Percentiles rank a stretch among this genome's conserved stretches.
phyloP scores from a whole-genome alignment of 2,797 vertebrate genomes.

The Tamandua tetradactyla region DNA sequence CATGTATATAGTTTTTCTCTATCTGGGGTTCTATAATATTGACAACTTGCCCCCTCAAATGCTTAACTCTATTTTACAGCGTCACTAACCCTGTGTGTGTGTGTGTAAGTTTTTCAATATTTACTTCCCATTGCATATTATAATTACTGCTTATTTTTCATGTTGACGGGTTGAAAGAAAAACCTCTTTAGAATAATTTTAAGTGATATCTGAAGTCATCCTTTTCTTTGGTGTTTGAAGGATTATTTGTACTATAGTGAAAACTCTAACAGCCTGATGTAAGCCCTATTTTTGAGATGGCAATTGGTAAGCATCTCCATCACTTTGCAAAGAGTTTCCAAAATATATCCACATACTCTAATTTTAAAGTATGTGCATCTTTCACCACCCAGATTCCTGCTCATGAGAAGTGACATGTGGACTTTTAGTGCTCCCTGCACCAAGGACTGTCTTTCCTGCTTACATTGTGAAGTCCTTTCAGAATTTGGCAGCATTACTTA shows the following conservation, averaged over 20 bases:
- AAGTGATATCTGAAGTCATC: neutral
- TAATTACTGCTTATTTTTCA: neutral
- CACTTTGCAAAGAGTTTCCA: neutral
- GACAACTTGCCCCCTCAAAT: too few relatives aligned
- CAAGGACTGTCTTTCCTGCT: conserved; percentile 38
- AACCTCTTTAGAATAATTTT: neutral
- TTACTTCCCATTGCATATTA: neutral
- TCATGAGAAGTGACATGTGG: conserved; percentile 58
- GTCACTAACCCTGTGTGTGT: neutral
- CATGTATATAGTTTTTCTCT: too few relatives aligned
- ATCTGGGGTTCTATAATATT: too few relatives aligned
- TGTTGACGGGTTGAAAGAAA: neutral
- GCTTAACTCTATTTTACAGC: too few relatives aligned
- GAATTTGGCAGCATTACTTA: conserved; percentile 59
- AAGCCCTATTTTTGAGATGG: neutral
- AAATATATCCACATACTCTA: neutral
- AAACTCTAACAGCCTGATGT: neutral
- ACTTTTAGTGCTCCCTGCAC: conserved; percentile 37
- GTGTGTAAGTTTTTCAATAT: neutral
- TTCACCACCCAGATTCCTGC: conserved; percentile 34
- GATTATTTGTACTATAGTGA: neutral
- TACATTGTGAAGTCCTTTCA: conserved; percentile 49
- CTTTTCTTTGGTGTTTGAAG: neutral
- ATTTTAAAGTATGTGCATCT: conserved; percentile 39
- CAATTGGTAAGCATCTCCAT: neutral